These are phyloP conservation scores for Nasonia vitripennis DNA, from an alignment of 1,140 invertebrate genomes.

Conservation along the genomic window DNA sequence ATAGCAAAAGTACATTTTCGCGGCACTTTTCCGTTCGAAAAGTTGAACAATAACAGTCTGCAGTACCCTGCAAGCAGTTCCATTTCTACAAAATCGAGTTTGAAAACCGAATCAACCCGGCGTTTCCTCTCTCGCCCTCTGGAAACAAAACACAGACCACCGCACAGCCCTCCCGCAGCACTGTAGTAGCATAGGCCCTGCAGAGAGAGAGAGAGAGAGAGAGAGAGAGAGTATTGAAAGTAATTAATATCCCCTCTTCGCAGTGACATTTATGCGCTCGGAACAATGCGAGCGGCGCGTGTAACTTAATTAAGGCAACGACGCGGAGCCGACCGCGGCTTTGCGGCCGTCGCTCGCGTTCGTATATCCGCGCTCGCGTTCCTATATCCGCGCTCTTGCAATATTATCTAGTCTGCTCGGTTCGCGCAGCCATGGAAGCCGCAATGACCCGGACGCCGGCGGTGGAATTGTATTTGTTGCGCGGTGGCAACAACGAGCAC, in stretches of 20 bases:
- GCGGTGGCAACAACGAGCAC: slow-evolving; percentile 55
- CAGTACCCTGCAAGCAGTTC: neutral
- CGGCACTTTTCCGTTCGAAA: neutral
- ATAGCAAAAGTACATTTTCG: neutral
- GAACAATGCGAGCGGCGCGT: slow-evolving; percentile 70
- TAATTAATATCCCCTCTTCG: slow-evolving; percentile 71
- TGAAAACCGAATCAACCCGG: neutral
- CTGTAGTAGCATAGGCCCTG: no score
- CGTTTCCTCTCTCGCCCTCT: neutral
- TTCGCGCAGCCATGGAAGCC: slow-evolving; percentile 63
- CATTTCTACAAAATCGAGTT: neutral
- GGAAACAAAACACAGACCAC: neutral
- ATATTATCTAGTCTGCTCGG: slow-evolving; percentile 72
- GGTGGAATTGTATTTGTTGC: slow-evolving; percentile 72
- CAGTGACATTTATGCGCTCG: slow-evolving; percentile 70
- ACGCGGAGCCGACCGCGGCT: slow-evolving; percentile 71
- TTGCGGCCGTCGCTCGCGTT: slow-evolving; percentile 62
- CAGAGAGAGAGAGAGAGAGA: no score
- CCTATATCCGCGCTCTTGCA: slow-evolving; percentile 54
- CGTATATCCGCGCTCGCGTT: neutral
- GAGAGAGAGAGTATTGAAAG: slow-evolving; percentile 63
- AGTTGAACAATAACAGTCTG: neutral
- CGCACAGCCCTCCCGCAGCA: neutral
- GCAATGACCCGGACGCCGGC: slow-evolving; percentile 59
- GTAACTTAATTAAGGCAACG: slow-evolving; percentile 76